phyloP scores from a whole-genome alignment of 2,888 invertebrate genomes.

The Ophioninae sp. region DNA sequence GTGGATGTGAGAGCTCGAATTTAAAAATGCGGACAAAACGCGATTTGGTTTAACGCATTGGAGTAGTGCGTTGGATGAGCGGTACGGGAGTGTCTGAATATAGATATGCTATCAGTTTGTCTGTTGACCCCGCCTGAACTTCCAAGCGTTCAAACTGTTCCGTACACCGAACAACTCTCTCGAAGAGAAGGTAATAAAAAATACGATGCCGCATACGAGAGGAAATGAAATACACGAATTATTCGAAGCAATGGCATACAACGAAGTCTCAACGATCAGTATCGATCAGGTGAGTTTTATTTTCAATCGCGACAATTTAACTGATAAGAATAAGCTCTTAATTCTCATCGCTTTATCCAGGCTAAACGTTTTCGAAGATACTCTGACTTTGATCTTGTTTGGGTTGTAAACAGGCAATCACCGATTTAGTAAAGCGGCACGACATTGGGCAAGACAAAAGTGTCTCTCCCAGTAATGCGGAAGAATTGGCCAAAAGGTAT shows the following conservation, averaged over 20 bases:
- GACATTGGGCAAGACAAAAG: constrained; percentile 52
- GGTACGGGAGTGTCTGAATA: too few species aligned
- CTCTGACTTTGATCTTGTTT: constrained; percentile 3
- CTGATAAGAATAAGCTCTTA: neutral
- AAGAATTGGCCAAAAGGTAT: constrained; percentile 53
- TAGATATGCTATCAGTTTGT: neutral
- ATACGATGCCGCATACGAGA: constrained; percentile 53
- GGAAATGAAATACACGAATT: constrained; percentile 57
- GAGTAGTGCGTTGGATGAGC: too few species aligned
- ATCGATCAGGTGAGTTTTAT: constrained; percentile 42
- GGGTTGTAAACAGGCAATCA: constrained; percentile 36
- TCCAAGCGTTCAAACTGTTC: neutral
- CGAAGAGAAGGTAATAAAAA: constrained; percentile 9
- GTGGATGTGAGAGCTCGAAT: too few species aligned
- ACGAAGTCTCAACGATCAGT: constrained; percentile 53
- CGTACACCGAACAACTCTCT: neutral
- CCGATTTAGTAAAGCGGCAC: constrained; percentile 50
- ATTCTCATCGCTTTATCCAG: neutral
- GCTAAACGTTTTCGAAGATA: neutral
- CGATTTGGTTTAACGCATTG: too few species aligned
- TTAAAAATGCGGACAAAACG: too few species aligned
- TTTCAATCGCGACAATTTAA: neutral
- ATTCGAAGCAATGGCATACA: constrained; percentile 59
- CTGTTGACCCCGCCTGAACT: constrained; percentile 22
- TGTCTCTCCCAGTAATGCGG: constrained; percentile 35